Evolutionary conservation across 92 coral and sea anemone species (phyloP).

Genomic region (Bergia sp.): DNA sequence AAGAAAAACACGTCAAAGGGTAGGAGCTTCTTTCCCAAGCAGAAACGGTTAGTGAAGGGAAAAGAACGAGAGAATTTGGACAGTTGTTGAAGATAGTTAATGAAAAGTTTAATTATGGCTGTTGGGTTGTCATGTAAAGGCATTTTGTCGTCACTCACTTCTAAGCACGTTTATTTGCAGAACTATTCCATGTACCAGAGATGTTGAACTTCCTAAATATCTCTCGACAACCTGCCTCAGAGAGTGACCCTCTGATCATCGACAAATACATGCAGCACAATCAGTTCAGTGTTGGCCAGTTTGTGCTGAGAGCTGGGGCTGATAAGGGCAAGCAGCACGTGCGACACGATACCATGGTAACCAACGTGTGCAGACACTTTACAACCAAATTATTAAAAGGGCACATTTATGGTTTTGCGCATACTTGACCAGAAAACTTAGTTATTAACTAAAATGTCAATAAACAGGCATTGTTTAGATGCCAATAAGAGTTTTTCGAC

Average conservation of each 20-base stretch:
- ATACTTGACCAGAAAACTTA: no score
- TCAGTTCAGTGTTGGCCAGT: slow-evolving; percentile 86
- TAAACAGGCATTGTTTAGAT: no score
- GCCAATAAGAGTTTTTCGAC: no score
- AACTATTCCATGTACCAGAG: slow-evolving; percentile 66
- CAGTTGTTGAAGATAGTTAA: background rate
- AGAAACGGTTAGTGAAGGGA: background rate
- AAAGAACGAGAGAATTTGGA: background rate
- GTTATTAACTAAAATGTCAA: no score
- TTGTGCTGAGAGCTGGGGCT: slow-evolving; percentile 82
- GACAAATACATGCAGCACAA: slow-evolving; percentile 86
- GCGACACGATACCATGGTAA: slow-evolving; percentile 91
- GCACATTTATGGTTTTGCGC: no score
- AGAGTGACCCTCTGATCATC: slow-evolving; percentile 70
- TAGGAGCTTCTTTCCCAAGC: no score
- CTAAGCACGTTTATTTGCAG: slow-evolving; percentile 27
- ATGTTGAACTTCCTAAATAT: slow-evolving; percentile 79
- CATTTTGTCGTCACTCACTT: background rate
- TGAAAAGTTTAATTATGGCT: background rate
- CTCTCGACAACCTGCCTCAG: slow-evolving; percentile 56
- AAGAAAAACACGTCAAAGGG: no score
- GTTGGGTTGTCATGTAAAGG: background rate
- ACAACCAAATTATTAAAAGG: no score
- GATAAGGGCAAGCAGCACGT: slow-evolving; percentile 91
- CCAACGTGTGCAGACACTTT: background rate